Base-by-base conservation (phyloP, 2,888 invertebrate genomes). In the Atrina japonica region DNA sequence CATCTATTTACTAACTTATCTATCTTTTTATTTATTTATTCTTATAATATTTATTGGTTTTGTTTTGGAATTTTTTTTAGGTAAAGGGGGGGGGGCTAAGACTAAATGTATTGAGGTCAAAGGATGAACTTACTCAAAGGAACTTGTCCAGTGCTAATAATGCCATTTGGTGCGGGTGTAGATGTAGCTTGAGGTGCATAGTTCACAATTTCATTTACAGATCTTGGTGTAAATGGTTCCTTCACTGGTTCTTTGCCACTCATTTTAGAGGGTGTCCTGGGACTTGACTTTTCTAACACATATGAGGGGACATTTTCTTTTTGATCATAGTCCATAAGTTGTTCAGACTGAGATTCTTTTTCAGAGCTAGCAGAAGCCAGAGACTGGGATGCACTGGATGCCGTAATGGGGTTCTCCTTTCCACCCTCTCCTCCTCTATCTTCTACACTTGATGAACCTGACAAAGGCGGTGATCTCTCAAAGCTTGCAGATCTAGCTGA, bases 151-250 rank as follows among this genome's bases (percentile, higher is more conserved):
- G 81, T 78, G 61, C 71, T 76, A 49, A 82, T 66, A n/a, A 82
- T 75, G 35, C 85, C 85, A 70, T 85, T 85, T 3, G 81, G 81
- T 21, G 84, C 83, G 16, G 86, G 86, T 1, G 86, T 86, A n/a
- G 86, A 86, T n/a, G 86, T 84, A 3, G 85, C 85, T 66, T 83
- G 83, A 5, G 85, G 84, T 55, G 61, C 49, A 35, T 5, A 35
- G 35, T 45, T 47, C 45, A 63, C 45, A 18, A 63, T 73, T 40
- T 81, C 82, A 68, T 76, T 81, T 49, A 80, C 73, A 65, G 75
- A 74, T 49, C 80, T 70, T 45, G 86, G 86, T 9, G 86, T 84
- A 18, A 82, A 60, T 7, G 83, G 81, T 52, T 84, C 86, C 25
- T 67, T 41, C 11, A 75, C 61, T 6, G 63, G 56, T 35, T 73